A percentile compares a stretch with the other conserved stretches of the same genome.
Evolutionary conservation across 1,140 invertebrate species (phyloP).

Genomic region (Eueides isabella): DNA sequence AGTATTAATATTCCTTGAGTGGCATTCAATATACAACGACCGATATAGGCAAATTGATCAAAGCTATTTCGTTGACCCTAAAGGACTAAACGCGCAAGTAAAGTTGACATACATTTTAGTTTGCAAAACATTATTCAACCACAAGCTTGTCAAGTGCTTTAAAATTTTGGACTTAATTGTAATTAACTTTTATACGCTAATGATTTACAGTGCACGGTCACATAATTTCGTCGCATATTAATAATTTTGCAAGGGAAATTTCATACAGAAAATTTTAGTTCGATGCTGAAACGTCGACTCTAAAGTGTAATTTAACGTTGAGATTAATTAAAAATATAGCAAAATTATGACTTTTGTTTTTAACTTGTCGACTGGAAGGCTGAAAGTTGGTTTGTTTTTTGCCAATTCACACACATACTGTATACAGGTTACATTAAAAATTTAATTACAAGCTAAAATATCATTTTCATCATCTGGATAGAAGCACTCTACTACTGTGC

Average conservation of each 20-base stretch:
- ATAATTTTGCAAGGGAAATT: neutral
- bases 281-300: neutral
- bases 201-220: neutral
- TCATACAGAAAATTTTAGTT: conserved; percentile 3
- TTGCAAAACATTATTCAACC: neutral
- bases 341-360: conserved; percentile 7
- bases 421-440: neutral
- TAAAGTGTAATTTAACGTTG: conserved; percentile 6
- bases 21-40: too few species aligned
- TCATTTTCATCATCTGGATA: neutral
- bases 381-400: neutral
- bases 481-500: too few species aligned
- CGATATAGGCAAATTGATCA: too few species aligned
- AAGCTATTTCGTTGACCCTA: neutral
- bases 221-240: neutral
- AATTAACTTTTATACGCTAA: conserved; percentile 10
- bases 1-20: too few species aligned
- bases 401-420: neutral
- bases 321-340: conserved; percentile 11
- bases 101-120: neutral
- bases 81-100: neutral
- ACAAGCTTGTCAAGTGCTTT: neutral
- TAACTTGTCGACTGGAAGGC: neutral
- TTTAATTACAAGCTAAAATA: neutral
- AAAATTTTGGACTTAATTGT: neutral